phyloP scores from a whole-genome alignment of 2,888 invertebrate species.

The Xestia ashworthii region DNA sequence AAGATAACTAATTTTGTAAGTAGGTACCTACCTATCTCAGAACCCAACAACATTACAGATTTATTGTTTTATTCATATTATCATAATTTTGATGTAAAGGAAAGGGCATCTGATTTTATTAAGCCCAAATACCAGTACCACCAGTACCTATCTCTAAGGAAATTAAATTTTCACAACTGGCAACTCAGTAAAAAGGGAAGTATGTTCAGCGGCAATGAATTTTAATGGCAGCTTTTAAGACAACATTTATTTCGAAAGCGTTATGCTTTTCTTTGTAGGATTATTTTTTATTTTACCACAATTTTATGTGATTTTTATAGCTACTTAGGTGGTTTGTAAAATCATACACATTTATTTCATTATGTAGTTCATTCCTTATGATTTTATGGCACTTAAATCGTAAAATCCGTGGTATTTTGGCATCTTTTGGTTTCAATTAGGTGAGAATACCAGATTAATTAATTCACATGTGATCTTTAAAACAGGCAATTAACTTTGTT shows the following conservation, averaged over 20 bases:
- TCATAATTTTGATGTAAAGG: neutral
- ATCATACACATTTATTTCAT: conserved; percentile 34
- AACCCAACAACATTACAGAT: neutral
- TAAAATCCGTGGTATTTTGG: neutral
- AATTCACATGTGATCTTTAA: conserved; percentile 22
- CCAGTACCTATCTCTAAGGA: neutral
- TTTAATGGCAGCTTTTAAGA: conserved; percentile 79
- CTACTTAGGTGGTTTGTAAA: conserved; percentile 61
- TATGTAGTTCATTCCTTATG: conserved; percentile 8
- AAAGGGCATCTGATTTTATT: neutral
- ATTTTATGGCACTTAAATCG: conserved; percentile 10
- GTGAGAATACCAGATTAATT: conserved; percentile 33
- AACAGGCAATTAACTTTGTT: conserved; percentile 23
- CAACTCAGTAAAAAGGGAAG: conserved; percentile 74
- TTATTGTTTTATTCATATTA: neutral
- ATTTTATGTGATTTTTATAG: conserved; percentile 73
- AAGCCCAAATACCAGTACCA: neutral
- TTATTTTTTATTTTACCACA: conserved; percentile 70
- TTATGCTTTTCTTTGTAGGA: conserved; percentile 69
- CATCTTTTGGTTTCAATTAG: neutral
- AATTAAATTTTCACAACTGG: conserved; percentile 34
- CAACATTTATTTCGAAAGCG: conserved; percentile 71
- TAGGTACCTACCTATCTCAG: neutral
- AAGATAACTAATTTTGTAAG: neutral
- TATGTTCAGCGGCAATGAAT: conserved; percentile 84